Conservation (phyloP, 2,888 invertebrate genomes). For the Xanthia icteritia region DNA sequence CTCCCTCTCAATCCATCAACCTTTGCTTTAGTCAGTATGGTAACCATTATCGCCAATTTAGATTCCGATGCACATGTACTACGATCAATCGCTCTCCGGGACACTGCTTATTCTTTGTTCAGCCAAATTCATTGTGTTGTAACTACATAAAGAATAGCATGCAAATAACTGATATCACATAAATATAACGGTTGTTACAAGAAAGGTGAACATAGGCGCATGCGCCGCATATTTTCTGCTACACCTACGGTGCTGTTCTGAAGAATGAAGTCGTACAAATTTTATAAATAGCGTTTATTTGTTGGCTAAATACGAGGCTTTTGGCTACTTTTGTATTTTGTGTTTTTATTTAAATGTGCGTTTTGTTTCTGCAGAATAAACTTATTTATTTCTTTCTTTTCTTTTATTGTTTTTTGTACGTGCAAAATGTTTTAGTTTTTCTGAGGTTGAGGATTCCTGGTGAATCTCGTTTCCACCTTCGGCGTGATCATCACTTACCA, state of each 20-base stretch:
- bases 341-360: no score
- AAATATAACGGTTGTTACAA: constrained; percentile 38
- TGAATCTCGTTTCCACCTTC: no score
- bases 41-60: constrained; percentile 8
- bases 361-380: no score
- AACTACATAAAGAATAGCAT: constrained; percentile 18
- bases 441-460: no score
- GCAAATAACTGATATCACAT: constrained; percentile 30
- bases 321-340: no score
- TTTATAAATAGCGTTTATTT: no score
- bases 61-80: not conserved
- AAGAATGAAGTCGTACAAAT: not conserved
- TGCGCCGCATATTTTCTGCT: constrained; percentile 16
- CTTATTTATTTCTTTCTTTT: no score
- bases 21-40: no score
- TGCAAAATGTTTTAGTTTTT: constrained; percentile 4
- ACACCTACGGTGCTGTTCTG: not conserved
- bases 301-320: no score
- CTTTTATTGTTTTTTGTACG: no score
- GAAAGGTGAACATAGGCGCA: constrained; percentile 12
- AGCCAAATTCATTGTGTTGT: constrained; percentile 32
- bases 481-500: no score
- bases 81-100: constrained; percentile 6
- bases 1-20: no score
- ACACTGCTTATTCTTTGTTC: not conserved